Base-by-base conservation (phyloP, 2,113 vertebrate genomes). In the Perccottus glenii region DNA sequence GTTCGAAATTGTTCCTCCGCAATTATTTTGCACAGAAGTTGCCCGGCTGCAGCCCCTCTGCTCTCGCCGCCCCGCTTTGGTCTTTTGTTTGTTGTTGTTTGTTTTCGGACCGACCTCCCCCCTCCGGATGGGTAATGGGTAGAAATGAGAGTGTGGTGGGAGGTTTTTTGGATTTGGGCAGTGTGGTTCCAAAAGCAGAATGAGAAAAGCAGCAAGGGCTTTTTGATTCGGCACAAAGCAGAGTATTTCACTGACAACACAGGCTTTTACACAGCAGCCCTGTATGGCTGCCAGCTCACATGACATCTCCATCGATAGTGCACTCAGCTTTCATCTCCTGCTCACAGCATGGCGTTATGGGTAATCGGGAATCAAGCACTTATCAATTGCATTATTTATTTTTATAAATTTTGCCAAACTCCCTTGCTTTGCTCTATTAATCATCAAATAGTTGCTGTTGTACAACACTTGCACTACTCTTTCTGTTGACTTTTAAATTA, bases 1-100 rank as follows among this genome's bases (percentile, higher is more conserved):
- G 86, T 82, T 90, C 84, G 78, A 89, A 88, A 89, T 85, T 80
- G 79, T 77, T 82, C 73, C 80, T 85, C 11, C 11, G 64, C 76
- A 89, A 86, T 90, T 85, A 85, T 87, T 90, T 83, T 77, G 77
- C 84, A 69, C 85, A 78, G 69, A 70, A 75, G 73, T 82, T 80
- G 71, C 73, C 69, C 76, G 69, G 63, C 55, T 45, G 33, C 60
- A 27, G 36, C 50, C 65, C 51, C 60, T 62, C 64, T 14, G 4
- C 60, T 55, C 67, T 67, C 46, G 71, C 66, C 67, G 70, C 60
- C 78, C 78, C 83, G 71, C 78, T 84, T 80, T 75, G 67, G 44
- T 80, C 75, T 81, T 81, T 87, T 88, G 82, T 89, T 89, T 84
- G 83, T 86, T 88, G 80, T 80, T 85, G 75, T 89, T 86, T 88